Conservation (phyloP, 2,113 vertebrate species). For the Ahaetulla prasina region DNA sequence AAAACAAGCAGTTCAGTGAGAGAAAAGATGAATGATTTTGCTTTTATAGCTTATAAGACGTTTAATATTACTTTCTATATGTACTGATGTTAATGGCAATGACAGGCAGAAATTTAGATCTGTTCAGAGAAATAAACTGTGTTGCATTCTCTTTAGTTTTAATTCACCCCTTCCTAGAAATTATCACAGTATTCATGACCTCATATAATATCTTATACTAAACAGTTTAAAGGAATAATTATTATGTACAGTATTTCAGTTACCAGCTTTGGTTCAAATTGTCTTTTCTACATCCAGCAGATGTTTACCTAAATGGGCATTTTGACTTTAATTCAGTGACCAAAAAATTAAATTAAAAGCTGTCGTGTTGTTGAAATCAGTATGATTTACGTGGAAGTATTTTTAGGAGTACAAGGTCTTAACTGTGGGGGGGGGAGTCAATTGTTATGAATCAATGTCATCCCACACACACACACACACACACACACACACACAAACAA, state of each 20-base stretch:
- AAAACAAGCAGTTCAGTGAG: neutral
- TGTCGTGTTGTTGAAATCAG: neutral
- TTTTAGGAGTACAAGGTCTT: neutral
- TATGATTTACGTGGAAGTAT: neutral
- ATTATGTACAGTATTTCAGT: neutral
- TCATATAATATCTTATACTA: neutral
- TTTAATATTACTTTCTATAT: neutral
- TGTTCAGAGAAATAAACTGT: neutral
- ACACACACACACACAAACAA: no score
- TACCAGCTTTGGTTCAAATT: neutral
- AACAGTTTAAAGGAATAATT: neutral
- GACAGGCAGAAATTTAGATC: neutral
- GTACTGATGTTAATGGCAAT: neutral
- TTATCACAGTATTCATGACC: neutral
- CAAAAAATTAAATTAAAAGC: neutral
- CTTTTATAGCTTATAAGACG: neutral
- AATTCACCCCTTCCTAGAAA: slow-evolving; percentile 2
- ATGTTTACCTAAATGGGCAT: neutral
- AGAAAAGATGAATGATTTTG: neutral
- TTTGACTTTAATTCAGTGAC: neutral
- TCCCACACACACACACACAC: neutral
- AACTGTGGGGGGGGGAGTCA: neutral
- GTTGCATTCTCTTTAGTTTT: slow-evolving; percentile 4
- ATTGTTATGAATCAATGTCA: neutral
- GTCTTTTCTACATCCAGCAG: neutral